Conservation (phyloP, 2,797 vertebrate species). For the Perodicticus potto region DNA sequence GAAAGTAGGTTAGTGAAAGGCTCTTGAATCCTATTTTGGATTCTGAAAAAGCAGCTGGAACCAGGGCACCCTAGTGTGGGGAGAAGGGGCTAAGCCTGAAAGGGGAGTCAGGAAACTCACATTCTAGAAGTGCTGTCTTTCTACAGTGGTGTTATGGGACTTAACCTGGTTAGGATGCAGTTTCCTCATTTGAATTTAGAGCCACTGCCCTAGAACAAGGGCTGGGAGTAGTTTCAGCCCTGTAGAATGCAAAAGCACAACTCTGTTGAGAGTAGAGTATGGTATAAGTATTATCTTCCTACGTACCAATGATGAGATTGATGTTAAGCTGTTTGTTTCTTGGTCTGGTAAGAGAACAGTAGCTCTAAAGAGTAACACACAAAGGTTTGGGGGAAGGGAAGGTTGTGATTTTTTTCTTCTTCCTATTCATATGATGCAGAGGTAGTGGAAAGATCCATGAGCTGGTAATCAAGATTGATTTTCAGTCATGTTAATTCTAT, state of each 20-base stretch:
- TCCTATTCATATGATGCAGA: not conserved
- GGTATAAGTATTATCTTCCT: not conserved
- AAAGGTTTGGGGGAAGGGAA: not conserved
- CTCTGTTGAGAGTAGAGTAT: not conserved
- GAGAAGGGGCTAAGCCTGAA: not conserved
- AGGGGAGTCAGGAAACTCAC: not conserved
- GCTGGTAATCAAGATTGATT: not conserved
- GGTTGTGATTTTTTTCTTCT: not conserved
- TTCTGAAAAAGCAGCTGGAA: slow-evolving; percentile 30
- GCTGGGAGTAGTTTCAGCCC: not conserved
- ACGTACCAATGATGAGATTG: not conserved
- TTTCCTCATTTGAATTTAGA: slow-evolving; percentile 38
- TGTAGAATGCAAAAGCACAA: not conserved
- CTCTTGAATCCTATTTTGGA: not conserved
- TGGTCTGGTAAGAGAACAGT: not conserved
- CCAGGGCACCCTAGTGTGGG: not conserved
- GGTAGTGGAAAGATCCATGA: not conserved
- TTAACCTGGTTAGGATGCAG: not conserved
- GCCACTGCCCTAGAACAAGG: not conserved
- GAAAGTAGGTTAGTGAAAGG: slow-evolving; percentile 47
- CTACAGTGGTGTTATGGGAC: not conserved
- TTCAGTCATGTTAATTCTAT: slow-evolving; percentile 34
- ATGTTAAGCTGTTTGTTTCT: not conserved
- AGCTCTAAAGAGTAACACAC: not conserved
- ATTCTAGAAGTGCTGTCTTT: not conserved